Evolutionary conservation across 2,113 vertebrate genomes (phyloP), one percentile per base, ranked within the genome.

Genomic region (Aix galericulata): DNA sequence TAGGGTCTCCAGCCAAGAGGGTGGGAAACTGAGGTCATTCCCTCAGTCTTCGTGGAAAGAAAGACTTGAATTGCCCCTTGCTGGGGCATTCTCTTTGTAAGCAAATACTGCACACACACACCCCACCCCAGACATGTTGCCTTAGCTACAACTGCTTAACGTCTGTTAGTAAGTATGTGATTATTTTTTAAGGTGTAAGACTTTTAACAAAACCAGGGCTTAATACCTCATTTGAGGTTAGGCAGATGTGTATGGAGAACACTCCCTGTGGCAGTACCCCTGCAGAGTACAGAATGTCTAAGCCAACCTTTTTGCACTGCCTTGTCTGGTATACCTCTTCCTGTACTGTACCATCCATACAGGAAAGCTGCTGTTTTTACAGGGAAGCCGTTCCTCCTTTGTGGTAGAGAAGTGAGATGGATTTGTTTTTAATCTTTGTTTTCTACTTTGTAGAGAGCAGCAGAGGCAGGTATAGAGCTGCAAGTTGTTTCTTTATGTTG

Each of bases 221-320:
- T 71, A 58, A 68, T 64, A 38, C 8, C 9, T 55, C 48, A 9
- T 59, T 72, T 62, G 14, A 69, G 38, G 26, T 64, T 32, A 62
- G n/a, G n/a, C 31, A 60, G 36, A n/a, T 36, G 73, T 4, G 4
- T 81, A 34, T 26, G n/a, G 31, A 75, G 6, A 20, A 42, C 32
- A 20, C 56, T 89, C 23, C 12, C 11, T 46, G 7, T 20, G 20
- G 52, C 56, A 6, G 6, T 8, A 1, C 42, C 18, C 25, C 44
- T 64, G 56, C 53, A 36, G 15, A 67, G 7, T 29, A 13, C 81
- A 18, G 10, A 79, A 38, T 48, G 71, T 6, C 34, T 81, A 55
- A 72, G 11, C 1, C 40, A 59, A 50, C 3, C 1, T 88, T 81
- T 88, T 36, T 14, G 32, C 0, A 0, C 3, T 11, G 2, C 17